phyloP scores from a whole-genome alignment of 2,113 vertebrate species.

The Lanius ludovicianus region DNA sequence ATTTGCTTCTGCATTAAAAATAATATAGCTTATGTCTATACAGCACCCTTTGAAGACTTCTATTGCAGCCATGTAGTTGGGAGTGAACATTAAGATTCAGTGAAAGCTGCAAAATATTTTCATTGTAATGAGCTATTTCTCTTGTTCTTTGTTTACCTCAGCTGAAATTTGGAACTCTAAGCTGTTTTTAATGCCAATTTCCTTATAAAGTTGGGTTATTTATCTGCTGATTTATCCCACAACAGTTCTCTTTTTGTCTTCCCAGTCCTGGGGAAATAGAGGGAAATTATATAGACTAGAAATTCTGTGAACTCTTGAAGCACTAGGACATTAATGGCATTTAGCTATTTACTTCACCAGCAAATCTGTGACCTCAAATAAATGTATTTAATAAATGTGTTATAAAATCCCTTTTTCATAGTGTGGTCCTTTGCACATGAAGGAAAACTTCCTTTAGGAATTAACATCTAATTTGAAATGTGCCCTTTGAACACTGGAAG shows the following conservation, averaged over 20 bases:
- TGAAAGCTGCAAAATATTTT: neutral
- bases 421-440: neutral
- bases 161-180: neutral
- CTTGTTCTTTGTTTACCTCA: neutral
- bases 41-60: neutral
- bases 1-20: neutral
- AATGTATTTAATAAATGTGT: neutral
- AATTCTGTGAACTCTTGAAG: neutral
- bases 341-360: neutral
- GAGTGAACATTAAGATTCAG: neutral
- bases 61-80: neutral
- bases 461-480: neutral
- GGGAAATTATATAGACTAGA: neutral
- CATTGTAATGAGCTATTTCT: neutral
- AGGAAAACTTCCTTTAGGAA: neutral
- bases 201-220: neutral
- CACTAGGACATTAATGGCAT: neutral
- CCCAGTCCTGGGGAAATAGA: neutral
- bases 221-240: neutral
- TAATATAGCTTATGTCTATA: neutral
- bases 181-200: neutral
- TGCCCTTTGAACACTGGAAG: neutral
- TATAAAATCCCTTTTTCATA: neutral
- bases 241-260: neutral
- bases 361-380: neutral